These are phyloP conservation scores for Euplagia quadripunctaria DNA, from an alignment of 2,888 invertebrate genomes.

Conservation along the genomic window DNA sequence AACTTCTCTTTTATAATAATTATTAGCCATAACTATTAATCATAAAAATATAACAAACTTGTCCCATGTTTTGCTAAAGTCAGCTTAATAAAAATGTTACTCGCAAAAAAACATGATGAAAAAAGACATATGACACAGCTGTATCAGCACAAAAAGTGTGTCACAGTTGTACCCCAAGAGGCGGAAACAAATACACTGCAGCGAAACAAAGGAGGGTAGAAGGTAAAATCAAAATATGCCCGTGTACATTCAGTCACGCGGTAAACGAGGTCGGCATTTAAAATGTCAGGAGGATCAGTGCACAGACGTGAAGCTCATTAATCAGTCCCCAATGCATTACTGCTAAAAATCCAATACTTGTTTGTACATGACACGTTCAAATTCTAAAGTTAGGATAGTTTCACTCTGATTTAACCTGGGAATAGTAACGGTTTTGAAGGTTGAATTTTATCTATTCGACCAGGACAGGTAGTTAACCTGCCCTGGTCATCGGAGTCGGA, in stretches of 20 bases:
- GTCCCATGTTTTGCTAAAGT: not conserved
- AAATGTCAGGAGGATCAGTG: constrained; percentile 31
- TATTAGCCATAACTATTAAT: no score
- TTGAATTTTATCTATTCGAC: no score
- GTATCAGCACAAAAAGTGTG: constrained; percentile 4
- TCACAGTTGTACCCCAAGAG: constrained; percentile 22
- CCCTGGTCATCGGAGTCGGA: no score
- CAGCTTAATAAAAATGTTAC: not conserved
- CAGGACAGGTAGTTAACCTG: no score
- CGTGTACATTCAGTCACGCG: constrained; percentile 39
- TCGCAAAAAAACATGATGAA: not conserved
- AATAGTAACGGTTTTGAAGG: not conserved
- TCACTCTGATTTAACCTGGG: not conserved
- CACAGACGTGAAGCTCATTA: constrained; percentile 49
- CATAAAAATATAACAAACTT: not conserved
- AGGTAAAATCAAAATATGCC: constrained; percentile 45
- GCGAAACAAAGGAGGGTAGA: constrained; percentile 29
- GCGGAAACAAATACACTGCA: constrained; percentile 30
- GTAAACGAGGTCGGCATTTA: constrained; percentile 45
- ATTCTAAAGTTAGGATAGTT: constrained; percentile 23
- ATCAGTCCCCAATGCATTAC: constrained; percentile 49
- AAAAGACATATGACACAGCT: constrained; percentile 10
- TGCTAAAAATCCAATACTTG: constrained; percentile 34
- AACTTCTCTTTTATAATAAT: no score
- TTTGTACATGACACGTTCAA: constrained; percentile 21